Base-by-base conservation (phyloP, 2,113 vertebrate genomes). In the Platichthys flesus region DNA sequence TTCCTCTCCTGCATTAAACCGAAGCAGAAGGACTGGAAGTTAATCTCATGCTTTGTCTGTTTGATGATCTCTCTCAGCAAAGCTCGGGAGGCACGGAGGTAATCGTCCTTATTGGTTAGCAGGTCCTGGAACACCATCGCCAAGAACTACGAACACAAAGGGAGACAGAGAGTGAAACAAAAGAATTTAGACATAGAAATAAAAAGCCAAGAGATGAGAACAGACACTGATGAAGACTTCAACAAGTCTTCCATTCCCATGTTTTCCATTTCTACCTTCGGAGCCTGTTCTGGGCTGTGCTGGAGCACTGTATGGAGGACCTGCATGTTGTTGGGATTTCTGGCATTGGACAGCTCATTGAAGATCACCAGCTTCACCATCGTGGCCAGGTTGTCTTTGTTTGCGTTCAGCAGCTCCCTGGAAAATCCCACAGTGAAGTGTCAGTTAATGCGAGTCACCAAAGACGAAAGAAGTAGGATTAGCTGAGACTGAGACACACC, bases 271-370 rank as follows among this genome's bases (percentile, higher is more conserved):
- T 23, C 69, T n/a, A 98, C 98, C 97, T 98, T 99, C 0, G 98
- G 98, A 0, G 97, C 98, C 85, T 97, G 96, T 76, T 99, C 98
- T 0, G 98, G 95, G 89, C 97, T 99, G 83, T 99, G 98, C 85
- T 98, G 97, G 24, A 99, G 93, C 71, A 98, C 96, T 0, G 98
- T 98, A 67, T 99, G 96, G 0, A 99, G 94, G 42, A 97, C 95
- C 85, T 99, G 98, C 98, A 99, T 99, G 88, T 99, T 99, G 93
- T 98, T 99, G 3, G 98, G 98, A 81, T 99, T 99, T 59, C 98
- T 95, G 52, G 97, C 97, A 3, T 97, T 99, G 1, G 98, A 99
- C 0, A 99, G 88, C 72, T 99, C 98, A 0, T 99, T 99, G 85
- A 99, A 99, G 78, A 99, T 96, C 85, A 99, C 96, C 63, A 99